phyloP scores from a whole-genome alignment of 2,797 vertebrate species.

The Potorous gilbertii region DNA sequence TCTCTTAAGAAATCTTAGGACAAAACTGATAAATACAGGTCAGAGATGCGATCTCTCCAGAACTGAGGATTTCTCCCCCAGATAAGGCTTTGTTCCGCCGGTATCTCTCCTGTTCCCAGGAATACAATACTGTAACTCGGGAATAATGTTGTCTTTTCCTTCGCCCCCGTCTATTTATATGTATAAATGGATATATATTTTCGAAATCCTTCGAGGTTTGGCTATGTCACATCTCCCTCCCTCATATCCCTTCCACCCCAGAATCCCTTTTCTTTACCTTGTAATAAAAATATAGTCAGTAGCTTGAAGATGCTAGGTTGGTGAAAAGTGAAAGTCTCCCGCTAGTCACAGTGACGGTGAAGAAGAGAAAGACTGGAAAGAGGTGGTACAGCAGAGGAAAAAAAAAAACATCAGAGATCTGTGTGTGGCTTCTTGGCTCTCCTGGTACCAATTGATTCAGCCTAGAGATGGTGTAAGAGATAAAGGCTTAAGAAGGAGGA shows the following conservation, averaged over 20 bases:
- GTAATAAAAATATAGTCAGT: conserved; percentile 74
- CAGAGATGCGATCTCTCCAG: conserved; percentile 65
- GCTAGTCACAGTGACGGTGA: conserved; percentile 70
- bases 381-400: conserved; percentile 71
- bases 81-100: conserved; percentile 82
- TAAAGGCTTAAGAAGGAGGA: conserved; percentile 87
- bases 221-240: conserved; percentile 32
- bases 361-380: conserved; percentile 72
- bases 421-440: conserved; percentile 77
- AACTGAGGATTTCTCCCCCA: conserved; percentile 65
- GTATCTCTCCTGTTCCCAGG: conserved; percentile 70
- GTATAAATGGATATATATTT: conserved; percentile 84
- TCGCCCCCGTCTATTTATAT: conserved; percentile 66
- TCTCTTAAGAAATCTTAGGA: conserved; percentile 25
- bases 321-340: conserved; percentile 76
- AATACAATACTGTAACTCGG: conserved; percentile 68
- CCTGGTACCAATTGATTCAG: conserved; percentile 85
- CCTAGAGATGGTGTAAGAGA: conserved; percentile 89
- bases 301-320: conserved; percentile 76
- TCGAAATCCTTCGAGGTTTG: conserved; percentile 75
- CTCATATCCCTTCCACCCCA: conserved; percentile 76
- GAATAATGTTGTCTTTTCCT: conserved; percentile 72
- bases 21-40: conserved; percentile 52
- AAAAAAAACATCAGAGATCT: conserved; percentile 64
- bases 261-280: conserved; percentile 83